Conservation (phyloP, 2,113 vertebrate genomes). For the Psittacara wagleri region DNA sequence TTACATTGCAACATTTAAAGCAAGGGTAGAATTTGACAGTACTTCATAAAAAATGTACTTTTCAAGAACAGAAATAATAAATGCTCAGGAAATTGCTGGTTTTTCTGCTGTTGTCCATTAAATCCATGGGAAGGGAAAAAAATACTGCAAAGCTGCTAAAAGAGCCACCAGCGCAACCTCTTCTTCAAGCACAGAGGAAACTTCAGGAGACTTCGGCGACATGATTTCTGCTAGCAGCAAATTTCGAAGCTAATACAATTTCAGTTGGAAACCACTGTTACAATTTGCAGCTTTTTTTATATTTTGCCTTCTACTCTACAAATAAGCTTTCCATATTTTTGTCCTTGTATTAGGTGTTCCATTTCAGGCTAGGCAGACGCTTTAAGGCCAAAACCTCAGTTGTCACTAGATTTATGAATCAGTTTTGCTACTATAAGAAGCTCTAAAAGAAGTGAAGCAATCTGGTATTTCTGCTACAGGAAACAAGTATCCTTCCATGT, state of each 20-base stretch:
- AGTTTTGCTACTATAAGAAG: neutral
- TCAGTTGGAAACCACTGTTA: neutral
- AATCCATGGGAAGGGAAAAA: neutral
- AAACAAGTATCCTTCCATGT: neutral
- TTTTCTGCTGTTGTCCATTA: neutral
- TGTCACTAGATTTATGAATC: neutral
- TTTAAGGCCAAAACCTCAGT: neutral
- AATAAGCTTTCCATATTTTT: neutral
- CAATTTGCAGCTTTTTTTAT: neutral
- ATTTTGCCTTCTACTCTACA: neutral
- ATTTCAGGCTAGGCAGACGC: neutral
- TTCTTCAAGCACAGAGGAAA: neutral
- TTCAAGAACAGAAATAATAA: slow-evolving; percentile 4
- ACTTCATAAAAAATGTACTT: neutral
- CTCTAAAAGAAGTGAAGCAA: neutral
- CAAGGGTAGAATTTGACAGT: neutral
- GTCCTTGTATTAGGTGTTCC: neutral
- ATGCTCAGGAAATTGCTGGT: neutral
- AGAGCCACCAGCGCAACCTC: neutral
- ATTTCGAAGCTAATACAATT: neutral
- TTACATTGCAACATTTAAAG: neutral
- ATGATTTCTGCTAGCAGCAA: neutral
- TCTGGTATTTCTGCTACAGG: neutral
- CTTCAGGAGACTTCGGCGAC: neutral
- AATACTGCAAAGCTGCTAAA: neutral